Percentiles rank a stretch among this genome's conserved stretches.
Conservation (phyloP, 2,888 invertebrate species). For the Orchestes rusci region DNA sequence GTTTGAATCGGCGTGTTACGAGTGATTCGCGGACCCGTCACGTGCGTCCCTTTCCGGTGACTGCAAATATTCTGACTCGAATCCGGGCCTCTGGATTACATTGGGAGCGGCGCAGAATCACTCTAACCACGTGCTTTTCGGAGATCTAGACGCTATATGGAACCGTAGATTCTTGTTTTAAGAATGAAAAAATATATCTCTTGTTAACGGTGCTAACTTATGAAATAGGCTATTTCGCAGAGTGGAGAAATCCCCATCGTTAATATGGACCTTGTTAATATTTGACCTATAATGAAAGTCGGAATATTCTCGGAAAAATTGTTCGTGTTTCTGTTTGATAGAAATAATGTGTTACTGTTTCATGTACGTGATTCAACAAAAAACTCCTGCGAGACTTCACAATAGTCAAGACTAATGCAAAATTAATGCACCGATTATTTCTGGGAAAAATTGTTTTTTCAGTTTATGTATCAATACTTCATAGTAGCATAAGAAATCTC, state of each 20-base stretch:
- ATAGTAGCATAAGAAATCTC: too few species aligned
- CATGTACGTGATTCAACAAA: too few species aligned
- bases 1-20: constrained; percentile 11
- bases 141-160: constrained; percentile 22
- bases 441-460: too few species aligned
- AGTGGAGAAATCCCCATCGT: constrained; percentile 9
- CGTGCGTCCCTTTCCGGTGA: constrained; percentile 15
- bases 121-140: constrained; percentile 17
- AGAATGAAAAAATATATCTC: constrained; percentile 27
- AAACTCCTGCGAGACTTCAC: too few species aligned
- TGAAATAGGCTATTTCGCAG: constrained; percentile 17
- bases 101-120: constrained; percentile 16
- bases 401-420: too few species aligned
- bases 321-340: too few species aligned
- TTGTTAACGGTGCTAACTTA: constrained; percentile 24
- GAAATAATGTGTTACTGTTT: too few species aligned
- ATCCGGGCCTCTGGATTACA: constrained; percentile 20
- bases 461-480: too few species aligned
- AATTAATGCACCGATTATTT: too few species aligned
- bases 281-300: constrained; percentile 6
- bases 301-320: not conserved
- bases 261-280: constrained; percentile 10
- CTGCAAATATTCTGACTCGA: constrained; percentile 18
- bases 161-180: constrained; percentile 26
- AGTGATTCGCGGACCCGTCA: constrained; percentile 2